Conservation (phyloP, 1,140 invertebrate genomes). For the Acromyrmex charruanus region DNA sequence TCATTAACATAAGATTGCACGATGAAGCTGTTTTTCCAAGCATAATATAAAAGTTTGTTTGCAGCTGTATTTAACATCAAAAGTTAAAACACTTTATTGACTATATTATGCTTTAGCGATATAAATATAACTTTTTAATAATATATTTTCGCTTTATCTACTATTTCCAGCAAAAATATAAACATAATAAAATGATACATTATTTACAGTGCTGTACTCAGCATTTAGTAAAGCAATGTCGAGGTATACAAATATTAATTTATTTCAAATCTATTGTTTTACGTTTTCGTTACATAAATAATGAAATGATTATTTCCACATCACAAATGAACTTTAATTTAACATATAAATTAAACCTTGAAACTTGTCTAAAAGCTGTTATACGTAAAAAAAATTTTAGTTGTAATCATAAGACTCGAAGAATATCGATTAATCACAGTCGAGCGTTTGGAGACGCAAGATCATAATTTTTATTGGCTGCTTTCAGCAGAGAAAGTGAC, state of each 20-base stretch:
- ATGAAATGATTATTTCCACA: not conserved
- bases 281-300: too few species aligned
- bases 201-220: not conserved
- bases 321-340: not conserved
- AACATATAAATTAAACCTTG: too few species aligned
- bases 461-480: too few species aligned
- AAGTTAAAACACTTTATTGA: not conserved
- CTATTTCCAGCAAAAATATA: not conserved
- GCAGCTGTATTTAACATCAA: not conserved
- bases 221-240: not conserved
- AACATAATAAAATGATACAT: not conserved
- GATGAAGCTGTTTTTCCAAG: not conserved
- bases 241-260: not conserved
- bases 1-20: not conserved
- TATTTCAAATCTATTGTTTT: not conserved
- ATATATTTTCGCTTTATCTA: slow-evolving; percentile 13
- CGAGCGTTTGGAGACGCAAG: too few species aligned
- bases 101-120: not conserved
- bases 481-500: too few species aligned
- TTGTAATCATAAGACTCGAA: too few species aligned
- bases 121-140: not conserved
- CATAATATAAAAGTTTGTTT: slow-evolving; percentile 16
- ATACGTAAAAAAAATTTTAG: too few species aligned
- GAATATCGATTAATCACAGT: too few species aligned
- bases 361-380: too few species aligned